Percentiles rank a stretch among this genome's conserved stretches.
Conservation (phyloP, 64 coral and sea anemone genomes). For the Hydrozoanthus tunicans region DNA sequence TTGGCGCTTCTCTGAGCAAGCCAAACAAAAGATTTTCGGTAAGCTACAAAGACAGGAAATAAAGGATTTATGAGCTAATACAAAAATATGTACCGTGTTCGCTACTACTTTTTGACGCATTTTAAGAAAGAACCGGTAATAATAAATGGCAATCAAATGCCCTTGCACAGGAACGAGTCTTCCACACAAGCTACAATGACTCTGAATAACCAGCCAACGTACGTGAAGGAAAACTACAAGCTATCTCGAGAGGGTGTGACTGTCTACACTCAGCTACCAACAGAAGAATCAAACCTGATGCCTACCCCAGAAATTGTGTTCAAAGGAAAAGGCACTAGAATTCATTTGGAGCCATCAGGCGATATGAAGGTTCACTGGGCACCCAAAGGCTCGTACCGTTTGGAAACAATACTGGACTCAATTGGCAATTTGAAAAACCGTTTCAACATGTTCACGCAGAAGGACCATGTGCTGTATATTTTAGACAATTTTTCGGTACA, state of each 20-base stretch:
- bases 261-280: background rate
- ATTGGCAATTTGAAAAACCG: background rate
- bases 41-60: background rate
- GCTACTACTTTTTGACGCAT: background rate
- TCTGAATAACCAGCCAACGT: background rate
- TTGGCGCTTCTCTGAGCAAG: background rate
- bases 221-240: slow-evolving; percentile 41
- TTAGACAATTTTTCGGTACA: slow-evolving; percentile 3
- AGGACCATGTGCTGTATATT: background rate
- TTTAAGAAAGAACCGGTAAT: background rate
- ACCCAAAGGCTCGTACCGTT: slow-evolving; percentile 21
- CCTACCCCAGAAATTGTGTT: background rate
- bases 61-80: background rate
- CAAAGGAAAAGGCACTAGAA: background rate
- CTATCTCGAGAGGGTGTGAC: background rate
- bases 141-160: slow-evolving; percentile 13
- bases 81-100: background rate
- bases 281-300: background rate
- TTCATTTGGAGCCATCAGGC: background rate
- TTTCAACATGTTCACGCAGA: background rate
- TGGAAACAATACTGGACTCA: slow-evolving; percentile 24
- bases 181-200: slow-evolving; percentile 9
- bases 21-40: slow-evolving; percentile 12
- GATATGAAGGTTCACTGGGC: background rate
- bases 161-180: background rate